phyloP scores from a whole-genome alignment of 2,797 vertebrate species.

The Mormyrops boulengeri region DNA sequence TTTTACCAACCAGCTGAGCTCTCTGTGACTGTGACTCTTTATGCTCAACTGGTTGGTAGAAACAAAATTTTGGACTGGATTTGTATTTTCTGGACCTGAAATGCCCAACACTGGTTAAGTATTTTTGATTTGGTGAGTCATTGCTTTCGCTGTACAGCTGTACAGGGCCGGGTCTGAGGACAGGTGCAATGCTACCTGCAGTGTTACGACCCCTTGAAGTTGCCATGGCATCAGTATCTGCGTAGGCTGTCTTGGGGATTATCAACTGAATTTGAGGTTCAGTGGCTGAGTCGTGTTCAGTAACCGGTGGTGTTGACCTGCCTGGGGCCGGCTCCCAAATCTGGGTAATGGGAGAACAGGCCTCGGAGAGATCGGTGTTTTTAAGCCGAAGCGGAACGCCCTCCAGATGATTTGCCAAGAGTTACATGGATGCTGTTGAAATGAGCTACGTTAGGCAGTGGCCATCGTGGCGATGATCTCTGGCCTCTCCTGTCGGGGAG shows the following conservation, averaged over 20 bases:
- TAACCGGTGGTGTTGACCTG: background rate
- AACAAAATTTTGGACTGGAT: background rate
- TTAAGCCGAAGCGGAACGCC: background rate
- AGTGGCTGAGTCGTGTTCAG: background rate
- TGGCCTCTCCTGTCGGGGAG: background rate
- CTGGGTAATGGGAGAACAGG: background rate
- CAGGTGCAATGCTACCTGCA: background rate
- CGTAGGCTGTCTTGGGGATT: background rate
- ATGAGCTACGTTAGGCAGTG: background rate
- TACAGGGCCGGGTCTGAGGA: background rate
- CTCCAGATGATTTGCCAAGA: background rate
- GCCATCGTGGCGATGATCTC: background rate
- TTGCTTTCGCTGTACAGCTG: background rate
- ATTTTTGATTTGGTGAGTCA: background rate
- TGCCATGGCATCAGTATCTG: background rate
- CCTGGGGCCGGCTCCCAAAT: background rate
- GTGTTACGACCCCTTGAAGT: background rate
- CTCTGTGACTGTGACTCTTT: too few species aligned
- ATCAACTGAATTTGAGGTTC: background rate
- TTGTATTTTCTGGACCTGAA: background rate
- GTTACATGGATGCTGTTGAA: background rate
- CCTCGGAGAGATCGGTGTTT: background rate
- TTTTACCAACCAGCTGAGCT: background rate
- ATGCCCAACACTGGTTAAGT: background rate
- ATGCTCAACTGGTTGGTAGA: background rate